Conservation (phyloP, 2,113 vertebrate species). For the Rhinopithecus roxellana region DNA sequence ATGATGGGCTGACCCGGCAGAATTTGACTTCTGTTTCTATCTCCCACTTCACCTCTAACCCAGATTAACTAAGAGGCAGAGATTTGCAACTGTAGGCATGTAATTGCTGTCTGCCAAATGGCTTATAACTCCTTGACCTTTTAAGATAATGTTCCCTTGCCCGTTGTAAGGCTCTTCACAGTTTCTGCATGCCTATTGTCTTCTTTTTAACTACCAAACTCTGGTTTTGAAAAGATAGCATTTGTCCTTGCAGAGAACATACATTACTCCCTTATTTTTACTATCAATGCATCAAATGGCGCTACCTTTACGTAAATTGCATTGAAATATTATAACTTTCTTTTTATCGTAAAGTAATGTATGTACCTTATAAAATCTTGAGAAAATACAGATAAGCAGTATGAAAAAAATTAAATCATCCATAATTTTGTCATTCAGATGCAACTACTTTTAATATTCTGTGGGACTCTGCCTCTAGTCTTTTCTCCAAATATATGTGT, state of each 20-base stretch:
- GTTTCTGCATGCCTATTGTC: not conserved
- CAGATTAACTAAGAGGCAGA: not conserved
- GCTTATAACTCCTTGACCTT: not conserved
- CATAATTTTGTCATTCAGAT: slow-evolving; percentile 19
- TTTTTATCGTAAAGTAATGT: slow-evolving; percentile 18
- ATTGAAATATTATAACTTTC: not conserved
- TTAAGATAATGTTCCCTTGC: not conserved
- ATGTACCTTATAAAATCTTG: not conserved
- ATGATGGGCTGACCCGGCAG: not conserved
- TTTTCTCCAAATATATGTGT: not conserved
- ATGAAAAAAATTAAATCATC: slow-evolving; percentile 14
- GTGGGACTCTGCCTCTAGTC: not conserved
- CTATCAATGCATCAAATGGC: not conserved
- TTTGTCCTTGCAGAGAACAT: not conserved
- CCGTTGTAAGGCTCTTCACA: not conserved
- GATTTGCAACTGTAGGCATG: not conserved
- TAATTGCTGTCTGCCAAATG: not conserved
- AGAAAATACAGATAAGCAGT: slow-evolving; percentile 4
- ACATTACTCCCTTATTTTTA: not conserved
- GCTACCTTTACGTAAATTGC: not conserved
- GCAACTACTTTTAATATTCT: slow-evolving; percentile 1
- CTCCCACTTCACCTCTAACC: not conserved
- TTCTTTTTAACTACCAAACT: not conserved
- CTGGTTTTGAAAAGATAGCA: not conserved
- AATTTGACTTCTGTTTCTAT: not conserved